Conservation (phyloP, 1,140 invertebrate species). For the Neotoxoptera formosana region DNA sequence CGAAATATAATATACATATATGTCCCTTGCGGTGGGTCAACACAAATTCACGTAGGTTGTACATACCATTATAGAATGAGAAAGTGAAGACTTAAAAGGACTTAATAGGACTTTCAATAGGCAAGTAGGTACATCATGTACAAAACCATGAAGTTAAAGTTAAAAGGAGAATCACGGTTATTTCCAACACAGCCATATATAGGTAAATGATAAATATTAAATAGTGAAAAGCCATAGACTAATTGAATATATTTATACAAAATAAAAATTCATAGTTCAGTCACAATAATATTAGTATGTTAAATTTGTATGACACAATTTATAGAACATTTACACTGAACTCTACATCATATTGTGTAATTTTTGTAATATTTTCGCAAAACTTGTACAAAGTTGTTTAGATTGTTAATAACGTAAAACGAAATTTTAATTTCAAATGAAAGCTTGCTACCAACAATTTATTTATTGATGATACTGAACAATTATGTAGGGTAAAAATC, state of each 20-base stretch:
- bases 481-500: too few relatives aligned
- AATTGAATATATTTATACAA: not conserved
- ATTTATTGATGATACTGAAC: too few relatives aligned
- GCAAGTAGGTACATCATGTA: too few relatives aligned
- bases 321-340: not conserved
- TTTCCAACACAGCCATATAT: not conserved
- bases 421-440: too few relatives aligned
- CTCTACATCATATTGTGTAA: not conserved
- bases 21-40: not conserved
- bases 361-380: not conserved
- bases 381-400: too few relatives aligned
- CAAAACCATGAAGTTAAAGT: not conserved
- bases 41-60: not conserved
- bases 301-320: not conserved
- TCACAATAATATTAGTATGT: not conserved
- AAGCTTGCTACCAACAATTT: too few relatives aligned
- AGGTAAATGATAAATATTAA: too few relatives aligned
- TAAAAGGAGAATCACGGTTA: not conserved
- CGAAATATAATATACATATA: not conserved
- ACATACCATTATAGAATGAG: not conserved
- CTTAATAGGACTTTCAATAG: too few relatives aligned
- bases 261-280: not conserved
- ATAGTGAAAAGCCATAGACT: not conserved
- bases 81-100: not conserved
- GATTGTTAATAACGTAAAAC: too few relatives aligned